phyloP scores from a whole-genome alignment of 2,797 vertebrate species.

The Lycodopsis pacificus region DNA sequence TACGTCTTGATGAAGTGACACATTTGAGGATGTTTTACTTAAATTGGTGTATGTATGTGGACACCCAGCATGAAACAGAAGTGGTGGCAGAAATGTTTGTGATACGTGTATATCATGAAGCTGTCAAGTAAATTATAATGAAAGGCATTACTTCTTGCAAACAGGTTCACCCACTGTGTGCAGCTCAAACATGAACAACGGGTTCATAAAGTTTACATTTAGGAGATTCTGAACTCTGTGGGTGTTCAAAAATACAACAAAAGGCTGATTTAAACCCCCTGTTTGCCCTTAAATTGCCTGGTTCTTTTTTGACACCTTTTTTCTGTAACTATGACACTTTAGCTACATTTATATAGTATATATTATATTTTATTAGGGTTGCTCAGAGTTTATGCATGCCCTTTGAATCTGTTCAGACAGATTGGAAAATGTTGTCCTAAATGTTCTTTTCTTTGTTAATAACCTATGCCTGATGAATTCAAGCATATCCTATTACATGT shows the following conservation, averaged over 20 bases:
- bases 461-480: neutral
- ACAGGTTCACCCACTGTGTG: neutral
- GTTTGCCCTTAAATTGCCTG: neutral
- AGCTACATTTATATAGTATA: too few relatives aligned
- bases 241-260: conserved; percentile 8
- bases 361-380: conserved; percentile 15
- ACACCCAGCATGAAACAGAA: neutral
- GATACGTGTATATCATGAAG: neutral
- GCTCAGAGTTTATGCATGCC: conserved; percentile 35
- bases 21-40: neutral
- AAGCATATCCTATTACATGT: neutral
- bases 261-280: neutral
- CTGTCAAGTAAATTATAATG: neutral
- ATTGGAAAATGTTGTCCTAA: neutral
- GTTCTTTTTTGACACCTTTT: conserved; percentile 1
- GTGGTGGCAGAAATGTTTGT: neutral
- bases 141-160: neutral
- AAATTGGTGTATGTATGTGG: neutral
- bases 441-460: neutral
- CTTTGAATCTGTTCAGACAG: neutral
- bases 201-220: conserved; percentile 8
- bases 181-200: conserved; percentile 1
- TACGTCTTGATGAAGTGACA: neutral
- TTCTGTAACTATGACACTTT: neutral
- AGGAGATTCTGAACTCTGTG: neutral